Base-by-base conservation (phyloP, 1,140 invertebrate genomes). In the Sycobia sp. region DNA sequence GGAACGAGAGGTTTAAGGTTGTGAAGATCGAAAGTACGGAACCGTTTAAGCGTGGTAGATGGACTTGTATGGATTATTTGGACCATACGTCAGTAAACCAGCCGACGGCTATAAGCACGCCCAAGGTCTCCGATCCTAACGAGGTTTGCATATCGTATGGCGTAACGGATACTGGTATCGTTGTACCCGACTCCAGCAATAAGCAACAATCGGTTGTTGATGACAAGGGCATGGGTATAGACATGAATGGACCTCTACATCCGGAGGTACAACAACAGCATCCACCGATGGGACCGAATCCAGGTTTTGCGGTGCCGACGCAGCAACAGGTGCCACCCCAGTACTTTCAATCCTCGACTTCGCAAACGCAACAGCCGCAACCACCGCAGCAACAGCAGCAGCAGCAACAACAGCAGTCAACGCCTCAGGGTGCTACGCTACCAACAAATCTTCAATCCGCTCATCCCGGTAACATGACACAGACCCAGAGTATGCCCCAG, bases 21-120 rank as follows among this genome's bases (percentile, higher is more conserved):
- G 95, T 98, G 22, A 97, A 97, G 85, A 95, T 97, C 64, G 94
- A 95, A 79, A 96, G 92, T 75, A 92, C 93, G 22, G 94, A 97
- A 79, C 95, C 95, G 4, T 96, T 97, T 73, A 91, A 91, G 69
- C 86, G 95, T 39, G 96, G 96, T 23, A 83, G 95, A 72, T 98
- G 96, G 96, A 90, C 90, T 70, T 97, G 95, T 81, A 93, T 95
- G 88, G 95, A 98, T 80, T 97, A 95, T 82, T 84, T 95, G 72
- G 94, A 97, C 83, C 91, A 94, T 74, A 88, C 90, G 56, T 86
- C 85, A 54, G 84, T 86, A 41, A 88, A 87, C 72, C 83, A 80
- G 51, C 66, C 75, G 14, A 81, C 71, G 10, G 78, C 73, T 4
- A 81, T 78, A 60, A 71, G 67, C 54, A 75, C 76, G 11, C 67